Evolutionary conservation across 2,888 invertebrate genomes (phyloP).

Genomic region (Bugulina stolonifera): DNA sequence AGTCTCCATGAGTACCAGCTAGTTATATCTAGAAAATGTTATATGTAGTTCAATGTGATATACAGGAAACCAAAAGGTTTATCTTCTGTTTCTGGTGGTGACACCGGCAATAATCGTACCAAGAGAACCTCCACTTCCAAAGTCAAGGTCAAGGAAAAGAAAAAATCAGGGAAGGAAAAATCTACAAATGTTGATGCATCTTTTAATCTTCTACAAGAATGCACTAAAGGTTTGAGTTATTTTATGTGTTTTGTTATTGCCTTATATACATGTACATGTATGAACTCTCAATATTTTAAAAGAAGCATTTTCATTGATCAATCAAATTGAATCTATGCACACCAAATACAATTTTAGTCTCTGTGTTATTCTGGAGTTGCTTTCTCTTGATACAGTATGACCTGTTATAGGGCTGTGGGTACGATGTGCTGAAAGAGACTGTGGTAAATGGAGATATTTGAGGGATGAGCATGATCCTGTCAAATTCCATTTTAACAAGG

Average conservation of each 20-base stretch:
- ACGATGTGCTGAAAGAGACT: conserved; percentile 58
- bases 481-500: conserved; percentile 57
- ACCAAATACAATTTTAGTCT: too few species aligned
- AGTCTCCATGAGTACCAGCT: too few species aligned
- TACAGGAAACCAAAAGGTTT: not conserved
- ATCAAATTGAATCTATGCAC: too few species aligned
- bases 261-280: too few species aligned
- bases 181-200: not conserved
- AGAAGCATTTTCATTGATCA: too few species aligned
- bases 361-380: too few species aligned
- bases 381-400: too few species aligned
- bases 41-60: not conserved
- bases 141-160: not conserved
- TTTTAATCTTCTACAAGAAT: conserved; percentile 3
- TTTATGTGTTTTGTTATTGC: too few species aligned
- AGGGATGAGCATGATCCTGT: conserved; percentile 59
- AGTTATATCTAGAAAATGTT: not conserved
- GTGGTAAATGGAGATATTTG: conserved; percentile 61
- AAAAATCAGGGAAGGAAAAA: not conserved
- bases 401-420: conserved; percentile 59
- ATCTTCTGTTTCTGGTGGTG: not conserved
- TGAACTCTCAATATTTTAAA: too few species aligned
- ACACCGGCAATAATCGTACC: not conserved
- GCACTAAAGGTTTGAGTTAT: conserved; percentile 13
- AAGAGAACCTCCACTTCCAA: not conserved